phyloP scores from a whole-genome alignment of 2,888 invertebrate genomes.

The Altica lythri region DNA sequence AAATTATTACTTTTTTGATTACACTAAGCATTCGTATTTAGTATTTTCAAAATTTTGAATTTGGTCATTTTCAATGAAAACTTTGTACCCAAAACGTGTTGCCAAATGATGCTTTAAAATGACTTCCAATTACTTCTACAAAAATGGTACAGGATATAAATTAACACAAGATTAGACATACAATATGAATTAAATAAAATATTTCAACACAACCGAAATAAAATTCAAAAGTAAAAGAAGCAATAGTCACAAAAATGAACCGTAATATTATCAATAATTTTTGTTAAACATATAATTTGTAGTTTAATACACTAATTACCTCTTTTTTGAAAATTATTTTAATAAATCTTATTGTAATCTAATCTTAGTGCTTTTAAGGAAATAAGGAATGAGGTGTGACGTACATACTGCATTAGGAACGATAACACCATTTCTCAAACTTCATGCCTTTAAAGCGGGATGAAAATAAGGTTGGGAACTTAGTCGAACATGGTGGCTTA shows the following conservation, averaged over 20 bases:
- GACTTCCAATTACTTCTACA: not conserved
- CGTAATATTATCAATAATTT: too few relatives aligned
- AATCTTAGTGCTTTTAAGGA: slow-evolving; percentile 12
- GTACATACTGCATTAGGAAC: slow-evolving; percentile 40
- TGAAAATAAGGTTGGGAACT: slow-evolving; percentile 38
- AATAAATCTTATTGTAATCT: slow-evolving; percentile 7
- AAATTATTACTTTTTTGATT: too few relatives aligned
- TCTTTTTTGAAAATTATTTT: too few relatives aligned
- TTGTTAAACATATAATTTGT: too few relatives aligned
- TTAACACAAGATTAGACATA: slow-evolving; percentile 1
- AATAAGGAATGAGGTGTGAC: slow-evolving; percentile 15
- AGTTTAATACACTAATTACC: too few relatives aligned
- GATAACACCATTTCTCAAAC: slow-evolving; percentile 38
- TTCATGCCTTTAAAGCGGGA: slow-evolving; percentile 49
- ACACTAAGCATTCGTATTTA: not conserved
- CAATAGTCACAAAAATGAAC: too few relatives aligned
- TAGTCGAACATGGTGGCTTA: slow-evolving; percentile 41
- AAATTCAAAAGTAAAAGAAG: too few relatives aligned
- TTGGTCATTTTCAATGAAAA: slow-evolving; percentile 15
- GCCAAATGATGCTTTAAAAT: not conserved
- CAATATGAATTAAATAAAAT: too few relatives aligned
- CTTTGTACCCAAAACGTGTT: slow-evolving; percentile 10
- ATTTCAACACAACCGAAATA: too few relatives aligned
- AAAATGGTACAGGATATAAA: too few relatives aligned
- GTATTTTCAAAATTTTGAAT: slow-evolving; percentile 10